Evolutionary conservation across 2,888 invertebrate species (phyloP).

Genomic region (Scaptomyza parva): DNA sequence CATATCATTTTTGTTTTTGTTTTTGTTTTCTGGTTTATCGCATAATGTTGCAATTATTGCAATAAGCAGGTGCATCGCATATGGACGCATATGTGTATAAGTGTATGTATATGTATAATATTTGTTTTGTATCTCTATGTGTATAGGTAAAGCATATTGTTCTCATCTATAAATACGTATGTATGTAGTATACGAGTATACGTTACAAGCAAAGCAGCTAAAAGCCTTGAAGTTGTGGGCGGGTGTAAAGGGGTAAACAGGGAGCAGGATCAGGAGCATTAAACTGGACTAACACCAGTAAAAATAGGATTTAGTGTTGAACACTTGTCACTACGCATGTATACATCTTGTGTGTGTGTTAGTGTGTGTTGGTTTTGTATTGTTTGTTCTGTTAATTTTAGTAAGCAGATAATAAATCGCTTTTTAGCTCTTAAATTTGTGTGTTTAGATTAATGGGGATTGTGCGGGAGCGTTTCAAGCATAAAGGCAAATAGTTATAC

Average conservation of each 20-base stretch:
- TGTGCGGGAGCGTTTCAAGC: slow-evolving; percentile 49
- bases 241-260: background rate
- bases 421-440: slow-evolving; percentile 9
- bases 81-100: slow-evolving; percentile 18
- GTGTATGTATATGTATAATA: slow-evolving; percentile 26
- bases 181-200: slow-evolving; percentile 36
- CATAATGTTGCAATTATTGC: slow-evolving; percentile 45
- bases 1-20: slow-evolving; percentile 5
- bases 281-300: slow-evolving; percentile 45
- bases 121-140: slow-evolving; percentile 32
- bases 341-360: slow-evolving; percentile 32
- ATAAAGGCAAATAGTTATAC: slow-evolving; percentile 40
- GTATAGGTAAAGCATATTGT: slow-evolving; percentile 53
- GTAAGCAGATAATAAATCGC: slow-evolving; percentile 20
- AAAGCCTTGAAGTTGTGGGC: slow-evolving; percentile 48
- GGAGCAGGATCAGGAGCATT: background rate
- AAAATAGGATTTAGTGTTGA: slow-evolving; percentile 56
- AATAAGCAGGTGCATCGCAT: slow-evolving; percentile 43
- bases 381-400: slow-evolving; percentile 35
- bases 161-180: slow-evolving; percentile 23
- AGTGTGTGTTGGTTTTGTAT: slow-evolving; percentile 17
- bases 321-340: slow-evolving; percentile 60
- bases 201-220: slow-evolving; percentile 61
- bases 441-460: slow-evolving; percentile 3
- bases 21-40: no score